Base-by-base conservation (phyloP, 1,140 invertebrate genomes). In the Drosophila insularis region DNA sequence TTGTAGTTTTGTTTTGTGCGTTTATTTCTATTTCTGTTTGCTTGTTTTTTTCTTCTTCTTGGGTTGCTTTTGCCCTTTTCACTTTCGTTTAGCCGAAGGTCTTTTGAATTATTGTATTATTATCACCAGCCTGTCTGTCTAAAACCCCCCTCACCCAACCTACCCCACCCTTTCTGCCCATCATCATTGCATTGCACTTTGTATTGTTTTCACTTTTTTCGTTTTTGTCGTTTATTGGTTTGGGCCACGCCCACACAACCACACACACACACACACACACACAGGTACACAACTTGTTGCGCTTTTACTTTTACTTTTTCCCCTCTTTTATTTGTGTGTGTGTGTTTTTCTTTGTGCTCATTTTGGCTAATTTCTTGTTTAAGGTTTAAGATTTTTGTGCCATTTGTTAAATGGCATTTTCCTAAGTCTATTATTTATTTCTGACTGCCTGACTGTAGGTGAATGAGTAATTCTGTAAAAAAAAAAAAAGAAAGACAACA, bases 11-110 rank as follows among this genome's bases (percentile, higher is more conserved):
- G 39, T 58, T 72, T 61, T 74, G 74, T 74, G 63, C 71, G 43
- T 46, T 46, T 50, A 74, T 74, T 74, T 74, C 71, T 59, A 73
- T 81, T 74, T 73, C 55, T 59, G 35, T 11, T 37, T 37, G 27
- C 27, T 27, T 27, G 27, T 27, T 27, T 27, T 27, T 27, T 23
- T 23, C 23, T 23, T 27, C 27, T 27, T 27, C 27, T 37, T 63
- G 59, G 56, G 69, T 59, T 73, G 39, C 14, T 46, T 82, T 81
- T 68, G 71, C 71, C 72, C 80, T 75, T 84, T 81, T 81, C 80
- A 79, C 80, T 81, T 81, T 81, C 68, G 63, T 75, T 80, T 75
- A 62, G 39, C 43, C 43, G 43, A 50, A 50, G 43, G 43, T 50
- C 43, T 32, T 37, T 40, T 27, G 19, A 54, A 21, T 46, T 54